Evolutionary conservation across 2,888 invertebrate species (phyloP).

Genomic region (Oscheius sp.): DNA sequence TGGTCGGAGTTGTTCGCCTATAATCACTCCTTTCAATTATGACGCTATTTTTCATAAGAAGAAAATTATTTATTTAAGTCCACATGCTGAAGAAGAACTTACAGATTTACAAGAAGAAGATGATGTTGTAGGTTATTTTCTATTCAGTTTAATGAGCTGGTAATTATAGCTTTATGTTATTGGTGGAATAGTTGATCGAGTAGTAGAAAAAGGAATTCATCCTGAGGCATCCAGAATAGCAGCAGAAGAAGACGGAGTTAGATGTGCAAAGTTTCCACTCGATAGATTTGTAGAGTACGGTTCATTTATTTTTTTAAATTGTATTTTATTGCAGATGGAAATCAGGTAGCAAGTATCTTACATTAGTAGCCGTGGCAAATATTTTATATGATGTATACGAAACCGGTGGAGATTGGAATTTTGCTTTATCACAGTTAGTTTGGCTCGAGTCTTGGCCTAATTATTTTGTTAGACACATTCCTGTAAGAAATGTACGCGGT

Average conservation of each 20-base stretch:
- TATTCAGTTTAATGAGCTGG: background rate
- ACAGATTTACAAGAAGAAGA: constrained; percentile 48
- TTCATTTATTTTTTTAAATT: background rate
- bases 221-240: constrained; percentile 59
- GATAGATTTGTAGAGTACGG: constrained; percentile 41
- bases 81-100: constrained; percentile 65
- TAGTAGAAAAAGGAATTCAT: constrained; percentile 60
- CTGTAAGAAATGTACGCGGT: constrained; percentile 55
- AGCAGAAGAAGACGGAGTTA: constrained; percentile 59
- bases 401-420: constrained; percentile 59
- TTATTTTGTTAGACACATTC: constrained; percentile 56
- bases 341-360: constrained; percentile 63
- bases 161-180: constrained; percentile 58
- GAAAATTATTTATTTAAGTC: constrained; percentile 62
- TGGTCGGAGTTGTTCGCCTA: constrained; percentile 12
- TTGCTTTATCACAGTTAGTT: constrained; percentile 46
- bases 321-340: constrained; percentile 33
- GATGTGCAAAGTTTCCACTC: constrained; percentile 53
- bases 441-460: background rate
- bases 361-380: constrained; percentile 61
- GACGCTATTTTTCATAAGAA: constrained; percentile 44
- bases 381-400: constrained; percentile 66
- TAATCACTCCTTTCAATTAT: constrained; percentile 45
- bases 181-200: constrained; percentile 72
- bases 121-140: background rate